These are phyloP conservation scores for Tetranychus piercei DNA, from an alignment of 2,888 invertebrate genomes.

Conservation along the genomic window DNA sequence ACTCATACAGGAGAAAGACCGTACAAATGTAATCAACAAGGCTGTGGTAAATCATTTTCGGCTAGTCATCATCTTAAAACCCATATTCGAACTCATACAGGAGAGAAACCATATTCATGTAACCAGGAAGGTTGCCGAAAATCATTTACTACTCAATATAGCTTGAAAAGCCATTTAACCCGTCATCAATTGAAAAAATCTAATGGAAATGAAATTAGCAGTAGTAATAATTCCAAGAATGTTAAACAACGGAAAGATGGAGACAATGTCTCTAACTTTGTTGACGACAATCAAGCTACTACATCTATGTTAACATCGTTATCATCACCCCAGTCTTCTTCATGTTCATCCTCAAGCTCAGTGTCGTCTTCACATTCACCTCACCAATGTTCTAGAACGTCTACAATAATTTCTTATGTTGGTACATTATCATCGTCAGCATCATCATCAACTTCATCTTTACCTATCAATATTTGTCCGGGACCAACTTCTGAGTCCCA, in stretches of 20 bases:
- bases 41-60: constrained; percentile 77
- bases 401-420: not conserved
- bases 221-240: not conserved
- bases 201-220: constrained; percentile 3
- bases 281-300: constrained; percentile 11
- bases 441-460: not conserved
- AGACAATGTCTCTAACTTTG: not conserved
- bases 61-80: constrained; percentile 86
- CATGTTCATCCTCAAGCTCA: not conserved
- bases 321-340: not conserved
- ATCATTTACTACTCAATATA: constrained; percentile 66
- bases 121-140: constrained; percentile 47
- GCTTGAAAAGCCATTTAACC: constrained; percentile 56
- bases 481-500: not conserved
- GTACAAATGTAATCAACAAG: constrained; percentile 35
- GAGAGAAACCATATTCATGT: constrained; percentile 48
- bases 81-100: constrained; percentile 37
- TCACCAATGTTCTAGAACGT: not conserved
- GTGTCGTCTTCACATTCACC: not conserved
- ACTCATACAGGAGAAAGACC: constrained; percentile 55
- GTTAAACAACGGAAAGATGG: not conserved
- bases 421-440: not conserved
- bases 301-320: constrained; percentile 16
- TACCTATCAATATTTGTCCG: not conserved
- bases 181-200: constrained; percentile 40